These are phyloP conservation scores for Brenthis daphne DNA, from an alignment of 2,888 invertebrate genomes.

Conservation along the genomic window DNA sequence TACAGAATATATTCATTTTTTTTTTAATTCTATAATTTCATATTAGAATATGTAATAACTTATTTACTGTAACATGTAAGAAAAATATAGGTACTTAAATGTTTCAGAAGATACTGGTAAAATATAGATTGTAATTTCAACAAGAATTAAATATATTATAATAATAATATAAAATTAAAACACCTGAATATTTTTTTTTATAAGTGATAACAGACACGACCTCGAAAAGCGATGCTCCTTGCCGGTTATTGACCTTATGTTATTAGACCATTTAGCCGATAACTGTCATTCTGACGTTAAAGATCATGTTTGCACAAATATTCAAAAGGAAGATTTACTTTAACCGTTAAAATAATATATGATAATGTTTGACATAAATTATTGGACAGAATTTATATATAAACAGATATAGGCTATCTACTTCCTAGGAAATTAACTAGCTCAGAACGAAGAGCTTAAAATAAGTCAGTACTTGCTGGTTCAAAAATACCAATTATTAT, in stretches of 20 bases:
- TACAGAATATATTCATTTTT: no score
- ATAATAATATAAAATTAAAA: neutral
- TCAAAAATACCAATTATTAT: neutral
- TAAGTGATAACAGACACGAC: constrained; percentile 8
- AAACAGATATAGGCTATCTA: neutral
- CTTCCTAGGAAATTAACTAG: neutral
- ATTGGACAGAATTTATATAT: neutral
- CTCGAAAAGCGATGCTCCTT: constrained; percentile 5
- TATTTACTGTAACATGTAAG: no score
- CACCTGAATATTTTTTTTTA: neutral
- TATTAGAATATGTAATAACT: no score
- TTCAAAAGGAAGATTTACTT: constrained; percentile 1
- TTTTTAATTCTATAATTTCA: no score
- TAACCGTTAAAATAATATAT: neutral
- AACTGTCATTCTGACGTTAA: neutral
- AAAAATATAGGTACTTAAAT: no score
- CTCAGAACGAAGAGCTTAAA: neutral
- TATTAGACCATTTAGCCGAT: neutral
- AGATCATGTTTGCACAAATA: neutral
- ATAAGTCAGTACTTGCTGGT: no score
- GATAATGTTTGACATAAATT: neutral
- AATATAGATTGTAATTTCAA: no score
- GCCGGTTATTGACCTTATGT: constrained; percentile 7
- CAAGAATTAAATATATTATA: no score
- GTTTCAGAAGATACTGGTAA: no score